Conservation (phyloP, 2,888 invertebrate species). For the Drosophila vallismaia region DNA sequence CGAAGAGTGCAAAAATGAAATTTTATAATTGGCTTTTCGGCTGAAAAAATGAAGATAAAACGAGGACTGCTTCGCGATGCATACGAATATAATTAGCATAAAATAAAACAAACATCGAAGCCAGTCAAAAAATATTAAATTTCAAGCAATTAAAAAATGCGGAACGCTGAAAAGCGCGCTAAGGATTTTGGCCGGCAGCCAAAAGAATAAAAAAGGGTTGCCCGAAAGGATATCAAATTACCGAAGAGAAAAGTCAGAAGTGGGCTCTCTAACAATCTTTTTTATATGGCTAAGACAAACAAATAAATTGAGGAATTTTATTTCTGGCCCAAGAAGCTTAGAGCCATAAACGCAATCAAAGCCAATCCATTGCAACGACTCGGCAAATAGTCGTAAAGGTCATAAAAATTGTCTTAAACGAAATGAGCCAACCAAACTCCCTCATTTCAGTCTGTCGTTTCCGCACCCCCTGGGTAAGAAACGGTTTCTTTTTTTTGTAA, state of each 20-base stretch:
- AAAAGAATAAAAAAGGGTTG: slow-evolving; percentile 23
- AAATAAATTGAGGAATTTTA: slow-evolving; percentile 71
- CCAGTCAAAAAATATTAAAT: slow-evolving; percentile 69
- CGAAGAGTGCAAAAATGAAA: slow-evolving; percentile 66
- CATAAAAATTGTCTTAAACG: slow-evolving; percentile 78
- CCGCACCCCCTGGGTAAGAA: slow-evolving; percentile 2
- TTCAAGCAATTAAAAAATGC: slow-evolving; percentile 76
- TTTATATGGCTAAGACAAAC: slow-evolving; percentile 67
- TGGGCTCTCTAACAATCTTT: slow-evolving; percentile 25
- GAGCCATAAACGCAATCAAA: slow-evolving; percentile 62
- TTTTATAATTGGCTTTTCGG: slow-evolving; percentile 74
- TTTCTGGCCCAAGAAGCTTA: slow-evolving; percentile 55
- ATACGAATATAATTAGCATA: slow-evolving; percentile 74
- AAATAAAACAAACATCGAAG: slow-evolving; percentile 50
- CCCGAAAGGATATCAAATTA: slow-evolving; percentile 55
- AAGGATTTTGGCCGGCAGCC: slow-evolving; percentile 50
- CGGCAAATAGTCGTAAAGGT: slow-evolving; percentile 79
- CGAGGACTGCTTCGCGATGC: slow-evolving; percentile 34
- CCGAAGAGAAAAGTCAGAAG: slow-evolving; percentile 24
- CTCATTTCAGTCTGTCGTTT: slow-evolving; percentile 10
- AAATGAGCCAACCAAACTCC: slow-evolving; percentile 47
- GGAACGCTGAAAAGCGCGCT: slow-evolving; percentile 57
- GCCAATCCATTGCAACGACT: slow-evolving; percentile 67
- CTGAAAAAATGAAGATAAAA: slow-evolving; percentile 27
- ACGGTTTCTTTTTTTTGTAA: slow-evolving; percentile 47